These are phyloP conservation scores for Sitobion miscanthi DNA, from an alignment of 1,140 invertebrate species.

Conservation along the genomic window DNA sequence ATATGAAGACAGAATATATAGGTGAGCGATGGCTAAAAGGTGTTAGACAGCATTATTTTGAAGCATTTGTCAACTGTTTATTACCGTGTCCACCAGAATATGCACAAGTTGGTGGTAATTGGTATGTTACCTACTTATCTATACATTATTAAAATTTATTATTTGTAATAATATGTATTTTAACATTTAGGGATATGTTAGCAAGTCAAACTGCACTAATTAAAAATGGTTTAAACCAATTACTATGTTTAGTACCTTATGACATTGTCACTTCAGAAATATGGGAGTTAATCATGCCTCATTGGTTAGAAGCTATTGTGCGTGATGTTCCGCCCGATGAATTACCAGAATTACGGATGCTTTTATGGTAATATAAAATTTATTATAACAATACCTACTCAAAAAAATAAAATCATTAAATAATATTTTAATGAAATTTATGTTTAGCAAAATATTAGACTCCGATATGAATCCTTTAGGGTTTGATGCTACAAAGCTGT, in stretches of 20 bases:
- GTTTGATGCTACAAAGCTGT: constrained; percentile 92
- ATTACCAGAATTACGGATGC: constrained; percentile 87
- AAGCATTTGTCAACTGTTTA: constrained; percentile 86
- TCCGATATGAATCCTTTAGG: constrained; percentile 93
- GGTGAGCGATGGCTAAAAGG: constrained; percentile 78
- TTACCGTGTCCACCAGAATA: constrained; percentile 88
- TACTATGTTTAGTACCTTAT: constrained; percentile 97
- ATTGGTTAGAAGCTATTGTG: constrained; percentile 97
- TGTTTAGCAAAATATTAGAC: constrained; percentile 91
- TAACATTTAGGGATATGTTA: constrained; percentile 77
- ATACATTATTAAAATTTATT: constrained; percentile 3
- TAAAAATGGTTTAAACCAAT: constrained; percentile 88
- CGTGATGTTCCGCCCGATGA: constrained; percentile 94
- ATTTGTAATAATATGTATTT: background rate
- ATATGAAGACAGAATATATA: constrained; percentile 91
- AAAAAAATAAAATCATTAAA: constrained; percentile 38
- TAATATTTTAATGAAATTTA: constrained; percentile 18
- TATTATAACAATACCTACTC: background rate
- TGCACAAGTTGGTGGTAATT: constrained; percentile 90
- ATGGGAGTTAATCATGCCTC: constrained; percentile 97
- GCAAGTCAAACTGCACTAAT: constrained; percentile 90
- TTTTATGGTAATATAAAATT: constrained; percentile 71
- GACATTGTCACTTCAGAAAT: constrained; percentile 95
- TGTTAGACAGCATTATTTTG: constrained; percentile 51
- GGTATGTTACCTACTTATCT: constrained; percentile 68